Conservation (phyloP, 2,888 invertebrate species). For the Apantesis nais region DNA sequence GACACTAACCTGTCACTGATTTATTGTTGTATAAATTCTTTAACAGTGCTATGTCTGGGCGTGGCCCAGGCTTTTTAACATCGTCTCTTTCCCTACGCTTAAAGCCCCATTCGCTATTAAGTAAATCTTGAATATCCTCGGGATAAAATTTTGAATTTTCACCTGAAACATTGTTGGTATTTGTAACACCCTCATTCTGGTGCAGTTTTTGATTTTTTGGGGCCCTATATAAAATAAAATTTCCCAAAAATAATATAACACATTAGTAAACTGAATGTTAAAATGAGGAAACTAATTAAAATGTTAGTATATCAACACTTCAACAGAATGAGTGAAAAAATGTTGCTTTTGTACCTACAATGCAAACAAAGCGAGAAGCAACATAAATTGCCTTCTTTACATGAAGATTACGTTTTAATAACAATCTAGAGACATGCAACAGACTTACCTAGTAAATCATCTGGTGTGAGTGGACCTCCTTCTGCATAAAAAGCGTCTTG, state of each 20-base stretch:
- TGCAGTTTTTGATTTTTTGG: slow-evolving; percentile 54
- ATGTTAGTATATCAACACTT: slow-evolving; percentile 53
- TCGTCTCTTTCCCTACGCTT: slow-evolving; percentile 95
- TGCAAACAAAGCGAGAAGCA: slow-evolving; percentile 73
- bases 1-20: slow-evolving; percentile 85
- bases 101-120: slow-evolving; percentile 91
- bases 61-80: slow-evolving; percentile 97
- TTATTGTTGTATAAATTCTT: slow-evolving; percentile 81
- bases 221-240: slow-evolving; percentile 58
- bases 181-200: slow-evolving; percentile 67
- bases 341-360: slow-evolving; percentile 64
- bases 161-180: slow-evolving; percentile 83
- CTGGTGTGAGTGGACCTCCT: slow-evolving; percentile 75
- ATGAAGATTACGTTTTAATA: slow-evolving; percentile 42
- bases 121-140: slow-evolving; percentile 85
- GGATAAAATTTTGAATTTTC: slow-evolving; percentile 80
- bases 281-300: slow-evolving; percentile 60
- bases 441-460: slow-evolving; percentile 72
- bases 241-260: slow-evolving; percentile 54
- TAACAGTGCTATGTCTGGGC: slow-evolving; percentile 88
- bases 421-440: slow-evolving; percentile 21
- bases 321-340: slow-evolving; percentile 62
- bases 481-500: slow-evolving; percentile 71
- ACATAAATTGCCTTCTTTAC: slow-evolving; percentile 64
- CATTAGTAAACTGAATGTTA: slow-evolving; percentile 53